These are phyloP conservation scores for Cydia splendana DNA, from an alignment of 1,140 invertebrate genomes.

Conservation along the genomic window DNA sequence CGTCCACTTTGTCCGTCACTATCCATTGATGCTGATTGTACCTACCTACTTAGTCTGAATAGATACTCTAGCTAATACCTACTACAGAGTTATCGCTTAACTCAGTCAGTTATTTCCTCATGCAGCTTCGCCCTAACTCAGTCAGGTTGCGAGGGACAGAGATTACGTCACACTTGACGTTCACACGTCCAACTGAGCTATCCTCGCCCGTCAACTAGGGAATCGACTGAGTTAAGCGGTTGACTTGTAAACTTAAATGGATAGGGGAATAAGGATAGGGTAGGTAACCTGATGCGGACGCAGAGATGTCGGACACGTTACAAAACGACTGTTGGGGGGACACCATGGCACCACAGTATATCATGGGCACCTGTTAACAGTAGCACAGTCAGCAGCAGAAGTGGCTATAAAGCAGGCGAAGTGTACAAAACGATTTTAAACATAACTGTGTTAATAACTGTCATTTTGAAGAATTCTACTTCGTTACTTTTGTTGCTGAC, in stretches of 20 bases:
- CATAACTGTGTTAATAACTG: no score
- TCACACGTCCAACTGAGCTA: not conserved
- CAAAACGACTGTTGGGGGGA: slow-evolving; percentile 74
- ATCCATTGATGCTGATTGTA: no score
- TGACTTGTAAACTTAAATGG: not conserved
- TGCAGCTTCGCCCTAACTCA: no score
- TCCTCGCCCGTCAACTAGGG: no score
- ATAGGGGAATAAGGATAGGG: slow-evolving; percentile 22
- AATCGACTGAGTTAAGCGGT: not conserved
- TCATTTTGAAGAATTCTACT: no score
- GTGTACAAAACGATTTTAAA: no score
- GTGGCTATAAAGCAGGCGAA: no score
- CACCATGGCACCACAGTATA: slow-evolving; percentile 72
- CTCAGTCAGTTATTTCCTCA: not conserved
- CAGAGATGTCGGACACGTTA: slow-evolving; percentile 71
- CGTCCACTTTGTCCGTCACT: no score
- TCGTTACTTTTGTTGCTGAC: no score
- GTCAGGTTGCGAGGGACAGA: not conserved
- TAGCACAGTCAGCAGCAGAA: no score
- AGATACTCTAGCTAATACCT: no score
- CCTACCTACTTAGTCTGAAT: no score
- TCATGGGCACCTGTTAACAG: slow-evolving; percentile 63
- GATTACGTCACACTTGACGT: not conserved
- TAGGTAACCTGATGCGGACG: slow-evolving; percentile 66
- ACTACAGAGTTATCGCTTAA: not conserved